These are phyloP conservation scores for Tetheella fluctuosa DNA, from an alignment of 2,888 invertebrate genomes.

Conservation along the genomic window DNA sequence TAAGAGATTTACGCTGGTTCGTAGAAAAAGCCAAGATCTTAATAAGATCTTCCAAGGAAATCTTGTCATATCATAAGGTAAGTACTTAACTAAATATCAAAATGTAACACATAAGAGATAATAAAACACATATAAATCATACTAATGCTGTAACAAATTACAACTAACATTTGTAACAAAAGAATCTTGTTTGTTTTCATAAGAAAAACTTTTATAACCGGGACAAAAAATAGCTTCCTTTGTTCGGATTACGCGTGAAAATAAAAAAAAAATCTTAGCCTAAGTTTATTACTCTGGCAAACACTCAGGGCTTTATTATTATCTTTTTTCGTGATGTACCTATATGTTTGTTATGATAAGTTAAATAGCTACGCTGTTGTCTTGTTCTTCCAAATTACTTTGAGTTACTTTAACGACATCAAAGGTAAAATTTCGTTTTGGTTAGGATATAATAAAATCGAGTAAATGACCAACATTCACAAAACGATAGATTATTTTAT, in stretches of 20 bases:
- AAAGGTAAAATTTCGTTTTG: too few relatives aligned
- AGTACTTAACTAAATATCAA: neutral
- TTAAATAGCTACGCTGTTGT: too few relatives aligned
- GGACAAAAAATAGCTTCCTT: constrained; percentile 23
- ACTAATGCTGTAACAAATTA: constrained; percentile 33
- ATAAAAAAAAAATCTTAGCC: constrained; percentile 23
- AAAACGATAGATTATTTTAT: too few relatives aligned
- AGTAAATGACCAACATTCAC: too few relatives aligned
- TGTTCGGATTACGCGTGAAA: constrained; percentile 23
- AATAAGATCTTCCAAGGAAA: neutral
- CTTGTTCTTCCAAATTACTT: too few relatives aligned
- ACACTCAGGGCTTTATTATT: constrained; percentile 2
- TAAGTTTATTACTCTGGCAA: constrained; percentile 14
- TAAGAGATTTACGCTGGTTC: too few relatives aligned
- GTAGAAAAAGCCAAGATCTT: too few relatives aligned
- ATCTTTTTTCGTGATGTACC: neutral
- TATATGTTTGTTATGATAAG: too few relatives aligned
- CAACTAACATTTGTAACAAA: constrained; percentile 31
- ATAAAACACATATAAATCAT: constrained; percentile 28
- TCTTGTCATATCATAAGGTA: neutral
- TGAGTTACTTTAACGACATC: too few relatives aligned
- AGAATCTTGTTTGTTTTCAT: constrained; percentile 29
- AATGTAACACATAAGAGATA: neutral
- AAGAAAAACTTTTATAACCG: constrained; percentile 28
- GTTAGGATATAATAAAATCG: too few relatives aligned